Evolutionary conservation across 1,140 invertebrate genomes (phyloP).

Genomic region (Anthonomus grandis): DNA sequence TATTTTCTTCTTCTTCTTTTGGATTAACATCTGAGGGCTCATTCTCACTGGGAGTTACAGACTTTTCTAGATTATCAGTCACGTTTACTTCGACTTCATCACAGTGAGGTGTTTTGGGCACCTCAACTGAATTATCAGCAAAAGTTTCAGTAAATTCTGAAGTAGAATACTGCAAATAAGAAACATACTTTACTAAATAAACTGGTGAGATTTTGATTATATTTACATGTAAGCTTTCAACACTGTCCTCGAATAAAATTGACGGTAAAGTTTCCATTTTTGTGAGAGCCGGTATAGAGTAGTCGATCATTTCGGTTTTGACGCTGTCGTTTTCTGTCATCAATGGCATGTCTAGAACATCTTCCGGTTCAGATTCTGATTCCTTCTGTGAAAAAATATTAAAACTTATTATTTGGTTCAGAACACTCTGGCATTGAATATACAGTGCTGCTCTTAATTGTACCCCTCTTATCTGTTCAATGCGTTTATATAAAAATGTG

Average conservation of each 20-base stretch:
- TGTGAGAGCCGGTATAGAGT: slow-evolving; percentile 30
- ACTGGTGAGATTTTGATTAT: too few relatives aligned
- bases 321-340: slow-evolving; percentile 29
- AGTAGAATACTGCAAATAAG: slow-evolving; percentile 19
- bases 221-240: slow-evolving; percentile 25
- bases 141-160: slow-evolving; percentile 21
- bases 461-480: too few relatives aligned
- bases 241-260: slow-evolving; percentile 37
- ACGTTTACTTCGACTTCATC: slow-evolving; percentile 5
- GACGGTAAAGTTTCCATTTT: slow-evolving; percentile 40
- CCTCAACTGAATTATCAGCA: slow-evolving; percentile 6
- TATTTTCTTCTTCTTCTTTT: background rate
- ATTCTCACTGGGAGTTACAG: background rate
- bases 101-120: background rate
- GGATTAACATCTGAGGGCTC: background rate
- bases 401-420: too few relatives aligned
- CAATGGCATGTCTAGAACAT: slow-evolving; percentile 32
- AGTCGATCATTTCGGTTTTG: slow-evolving; percentile 40
- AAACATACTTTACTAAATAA: background rate
- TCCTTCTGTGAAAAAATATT: too few relatives aligned
- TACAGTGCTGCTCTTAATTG: too few relatives aligned
- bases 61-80: background rate
- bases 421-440: too few relatives aligned
- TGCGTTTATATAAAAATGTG: too few relatives aligned
- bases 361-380: slow-evolving; percentile 45